Conservation (phyloP, 2,113 vertebrate genomes). For the Ophthalmolycus amberensis region DNA sequence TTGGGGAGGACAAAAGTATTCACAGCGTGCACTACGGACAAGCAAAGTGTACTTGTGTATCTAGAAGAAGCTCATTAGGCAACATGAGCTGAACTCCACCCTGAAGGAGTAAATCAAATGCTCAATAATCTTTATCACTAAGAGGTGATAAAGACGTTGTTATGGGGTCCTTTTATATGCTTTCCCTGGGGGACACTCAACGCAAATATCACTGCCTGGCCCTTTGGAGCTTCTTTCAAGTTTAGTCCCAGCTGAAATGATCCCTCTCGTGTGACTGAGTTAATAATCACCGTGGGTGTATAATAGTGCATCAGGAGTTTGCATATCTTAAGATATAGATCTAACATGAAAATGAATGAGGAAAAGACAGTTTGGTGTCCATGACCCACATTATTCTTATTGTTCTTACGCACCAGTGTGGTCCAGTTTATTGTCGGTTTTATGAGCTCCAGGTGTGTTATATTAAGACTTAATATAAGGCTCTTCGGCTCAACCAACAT, state of each 20-base stretch:
- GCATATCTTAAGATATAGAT: conserved; percentile 80
- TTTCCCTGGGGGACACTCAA: conserved; percentile 76
- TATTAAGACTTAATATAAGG: not conserved
- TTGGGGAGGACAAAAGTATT: not conserved
- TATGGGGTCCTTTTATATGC: conserved; percentile 56
- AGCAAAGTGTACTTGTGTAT: not conserved
- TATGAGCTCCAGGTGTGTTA: conserved; percentile 56
- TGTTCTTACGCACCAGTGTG: conserved; percentile 47
- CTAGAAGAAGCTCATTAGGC: conserved; percentile 2
- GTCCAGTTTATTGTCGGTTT: conserved; percentile 51
- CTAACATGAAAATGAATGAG: conserved; percentile 80
- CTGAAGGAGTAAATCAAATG: conserved; percentile 62
- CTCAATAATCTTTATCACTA: conserved; percentile 63
- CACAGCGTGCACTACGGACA: not conserved
- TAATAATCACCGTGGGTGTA: conserved; percentile 73
- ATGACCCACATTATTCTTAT: conserved; percentile 61
- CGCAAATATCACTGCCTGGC: conserved; percentile 50
- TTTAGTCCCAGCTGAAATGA: conserved; percentile 68
- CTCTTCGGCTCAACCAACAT: not conserved
- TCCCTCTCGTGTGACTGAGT: conserved; percentile 80
- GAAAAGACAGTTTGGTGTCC: conserved; percentile 64
- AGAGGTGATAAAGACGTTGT: conserved; percentile 60
- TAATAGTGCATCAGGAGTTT: conserved; percentile 62
- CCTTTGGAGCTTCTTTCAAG: conserved; percentile 57
- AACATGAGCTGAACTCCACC: conserved; percentile 18